Conservation (phyloP, 2,113 vertebrate genomes). For the Plotosus lineatus region DNA sequence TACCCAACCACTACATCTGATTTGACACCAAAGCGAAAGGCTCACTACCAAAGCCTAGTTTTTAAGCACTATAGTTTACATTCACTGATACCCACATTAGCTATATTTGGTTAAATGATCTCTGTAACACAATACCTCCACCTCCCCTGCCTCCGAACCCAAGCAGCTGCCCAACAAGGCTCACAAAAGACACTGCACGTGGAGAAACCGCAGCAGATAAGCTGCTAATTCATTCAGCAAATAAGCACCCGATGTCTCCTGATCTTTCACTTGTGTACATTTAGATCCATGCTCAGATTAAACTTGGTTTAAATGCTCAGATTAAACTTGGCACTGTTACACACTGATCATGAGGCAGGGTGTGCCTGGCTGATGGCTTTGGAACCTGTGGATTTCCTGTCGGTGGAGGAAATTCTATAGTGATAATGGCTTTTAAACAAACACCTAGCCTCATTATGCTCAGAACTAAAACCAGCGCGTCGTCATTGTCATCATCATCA, state of each 20-base stretch:
- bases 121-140: constrained; percentile 23
- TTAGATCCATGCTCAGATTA: not conserved
- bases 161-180: constrained; percentile 35
- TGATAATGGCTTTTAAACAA: not conserved
- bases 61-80: constrained; percentile 23
- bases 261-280: not conserved
- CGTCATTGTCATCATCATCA: too few relatives aligned
- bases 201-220: constrained; percentile 25
- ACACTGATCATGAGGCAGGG: not conserved
- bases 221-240: constrained; percentile 32
- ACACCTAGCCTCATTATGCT: too few relatives aligned
- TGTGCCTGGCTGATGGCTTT: not conserved
- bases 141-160: constrained; percentile 27
- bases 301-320: not conserved
- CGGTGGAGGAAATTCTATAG: not conserved
- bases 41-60: constrained; percentile 12
- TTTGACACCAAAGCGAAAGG: constrained; percentile 18
- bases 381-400: not conserved
- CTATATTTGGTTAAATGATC: constrained; percentile 15
- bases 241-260: constrained; percentile 1
- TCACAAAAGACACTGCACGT: not conserved
- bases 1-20: constrained; percentile 4
- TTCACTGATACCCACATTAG: constrained; percentile 23
- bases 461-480: too few relatives aligned
- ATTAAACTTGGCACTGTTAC: not conserved